Percentiles rank a stretch among this genome's conserved stretches.
phyloP scores from a whole-genome alignment of 2,888 invertebrate genomes.

The Lithophane ornitopus region DNA sequence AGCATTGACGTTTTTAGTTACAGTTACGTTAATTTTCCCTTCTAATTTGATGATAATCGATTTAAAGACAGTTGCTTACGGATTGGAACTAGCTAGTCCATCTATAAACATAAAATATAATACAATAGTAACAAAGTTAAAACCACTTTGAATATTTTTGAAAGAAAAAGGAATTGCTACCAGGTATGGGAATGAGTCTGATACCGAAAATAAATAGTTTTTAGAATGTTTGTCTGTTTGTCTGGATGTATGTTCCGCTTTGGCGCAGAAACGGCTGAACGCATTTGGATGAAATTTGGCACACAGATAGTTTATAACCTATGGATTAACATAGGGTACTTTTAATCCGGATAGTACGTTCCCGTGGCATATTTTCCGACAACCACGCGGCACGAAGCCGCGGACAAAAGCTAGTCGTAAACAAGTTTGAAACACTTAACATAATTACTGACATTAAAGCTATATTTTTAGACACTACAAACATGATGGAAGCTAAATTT shows the following conservation, averaged over 20 bases:
- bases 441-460: conserved; percentile 18
- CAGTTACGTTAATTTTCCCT: conserved; percentile 36
- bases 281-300: not conserved
- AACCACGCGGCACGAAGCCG: not conserved
- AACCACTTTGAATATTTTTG: not conserved
- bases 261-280: not conserved
- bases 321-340: not conserved
- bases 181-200: too few relatives aligned
- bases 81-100: not conserved
- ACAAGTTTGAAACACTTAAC: not conserved
- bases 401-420: not conserved
- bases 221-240: not conserved
- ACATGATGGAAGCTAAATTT: not conserved
- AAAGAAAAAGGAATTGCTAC: not conserved
- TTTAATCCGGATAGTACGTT: not conserved
- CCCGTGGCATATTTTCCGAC: not conserved
- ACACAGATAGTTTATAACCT: not conserved
- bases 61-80: not conserved
- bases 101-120: too few relatives aligned
- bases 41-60: conserved; percentile 34
- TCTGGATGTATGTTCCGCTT: not conserved
- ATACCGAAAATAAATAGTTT: not conserved
- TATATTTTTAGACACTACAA: conserved; percentile 1
- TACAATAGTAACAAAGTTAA: not conserved
- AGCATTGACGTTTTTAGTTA: conserved; percentile 22